These are phyloP conservation scores for Priocnemis perturbator DNA, from an alignment of 2,888 invertebrate genomes.

Conservation along the genomic window DNA sequence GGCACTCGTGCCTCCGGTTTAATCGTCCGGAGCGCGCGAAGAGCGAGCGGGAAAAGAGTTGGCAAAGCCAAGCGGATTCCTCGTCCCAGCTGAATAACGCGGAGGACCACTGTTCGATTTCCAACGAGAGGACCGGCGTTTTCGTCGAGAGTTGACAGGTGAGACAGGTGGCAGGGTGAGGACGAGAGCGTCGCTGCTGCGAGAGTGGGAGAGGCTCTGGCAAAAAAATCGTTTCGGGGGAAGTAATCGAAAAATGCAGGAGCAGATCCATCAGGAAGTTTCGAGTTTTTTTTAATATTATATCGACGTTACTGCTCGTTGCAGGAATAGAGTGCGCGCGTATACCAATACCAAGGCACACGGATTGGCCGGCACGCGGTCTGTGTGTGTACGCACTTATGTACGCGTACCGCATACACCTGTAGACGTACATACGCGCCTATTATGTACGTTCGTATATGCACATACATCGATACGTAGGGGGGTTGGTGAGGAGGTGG, in stretches of 20 bases:
- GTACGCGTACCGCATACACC: conserved; percentile 16
- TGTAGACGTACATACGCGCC: too few relatives aligned
- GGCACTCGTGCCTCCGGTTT: not conserved
- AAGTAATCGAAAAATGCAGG: conserved; percentile 46
- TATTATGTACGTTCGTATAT: too few relatives aligned
- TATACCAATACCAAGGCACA: too few relatives aligned
- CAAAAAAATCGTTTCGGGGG: conserved; percentile 31
- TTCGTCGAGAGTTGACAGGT: conserved; percentile 30
- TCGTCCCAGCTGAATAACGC: conserved; percentile 9
- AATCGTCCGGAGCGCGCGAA: not conserved
- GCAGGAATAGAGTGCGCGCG: not conserved
- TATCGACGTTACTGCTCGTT: conserved; percentile 36
- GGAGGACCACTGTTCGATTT: conserved; percentile 37
- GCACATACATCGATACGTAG: conserved; percentile 2
- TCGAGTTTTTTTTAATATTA: conserved; percentile 48
- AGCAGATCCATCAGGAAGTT: conserved; percentile 47
- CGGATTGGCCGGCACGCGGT: too few relatives aligned
- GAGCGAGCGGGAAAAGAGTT: not conserved
- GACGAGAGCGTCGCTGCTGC: not conserved
- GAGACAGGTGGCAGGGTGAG: conserved; percentile 34
- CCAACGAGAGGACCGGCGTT: conserved; percentile 32
- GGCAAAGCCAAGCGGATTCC: conserved; percentile 3
- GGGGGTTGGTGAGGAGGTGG: not conserved
- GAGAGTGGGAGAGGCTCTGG: conserved; percentile 11
- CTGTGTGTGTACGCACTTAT: conserved; percentile 7